These are phyloP conservation scores for Eristalis pertinax DNA, from an alignment of 2,888 invertebrate genomes.

Conservation along the genomic window DNA sequence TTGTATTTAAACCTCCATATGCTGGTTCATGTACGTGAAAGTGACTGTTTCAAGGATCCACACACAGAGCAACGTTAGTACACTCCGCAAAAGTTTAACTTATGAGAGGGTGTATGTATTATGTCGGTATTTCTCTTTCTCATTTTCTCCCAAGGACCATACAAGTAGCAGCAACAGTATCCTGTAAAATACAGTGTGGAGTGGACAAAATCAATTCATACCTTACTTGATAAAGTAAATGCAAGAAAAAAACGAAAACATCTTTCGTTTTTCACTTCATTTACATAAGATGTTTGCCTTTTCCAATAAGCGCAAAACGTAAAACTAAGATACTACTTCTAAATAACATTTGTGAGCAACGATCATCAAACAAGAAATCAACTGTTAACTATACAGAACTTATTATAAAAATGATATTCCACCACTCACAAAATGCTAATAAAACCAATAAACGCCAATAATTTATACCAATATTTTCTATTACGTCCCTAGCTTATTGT, in stretches of 20 bases:
- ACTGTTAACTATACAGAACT: no score
- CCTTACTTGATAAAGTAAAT: slow-evolving; percentile 67
- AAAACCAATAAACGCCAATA: no score
- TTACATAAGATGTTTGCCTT: not conserved
- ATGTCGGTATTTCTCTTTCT: slow-evolving; percentile 60
- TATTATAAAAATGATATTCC: no score
- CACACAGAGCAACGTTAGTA: slow-evolving; percentile 68
- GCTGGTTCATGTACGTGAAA: slow-evolving; percentile 70
- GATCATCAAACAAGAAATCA: no score
- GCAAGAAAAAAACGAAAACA: slow-evolving; percentile 53
- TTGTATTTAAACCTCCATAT: slow-evolving; percentile 71
- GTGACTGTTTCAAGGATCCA: slow-evolving; percentile 71
- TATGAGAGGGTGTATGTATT: slow-evolving; percentile 67
- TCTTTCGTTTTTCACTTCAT: slow-evolving; percentile 47
- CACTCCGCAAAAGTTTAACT: slow-evolving; percentile 69
- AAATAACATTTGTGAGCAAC: no score
- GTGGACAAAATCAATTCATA: slow-evolving; percentile 72
- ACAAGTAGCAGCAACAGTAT: slow-evolving; percentile 68
- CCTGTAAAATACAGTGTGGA: slow-evolving; percentile 68
- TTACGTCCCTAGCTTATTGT: no score
- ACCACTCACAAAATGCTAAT: no score
- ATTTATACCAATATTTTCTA: no score
- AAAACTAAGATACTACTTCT: not conserved
- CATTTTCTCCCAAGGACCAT: slow-evolving; percentile 61
- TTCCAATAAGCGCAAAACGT: not conserved